These are phyloP conservation scores for Tineola bisselliella DNA, from an alignment of 2,888 invertebrate species.

Conservation along the genomic window DNA sequence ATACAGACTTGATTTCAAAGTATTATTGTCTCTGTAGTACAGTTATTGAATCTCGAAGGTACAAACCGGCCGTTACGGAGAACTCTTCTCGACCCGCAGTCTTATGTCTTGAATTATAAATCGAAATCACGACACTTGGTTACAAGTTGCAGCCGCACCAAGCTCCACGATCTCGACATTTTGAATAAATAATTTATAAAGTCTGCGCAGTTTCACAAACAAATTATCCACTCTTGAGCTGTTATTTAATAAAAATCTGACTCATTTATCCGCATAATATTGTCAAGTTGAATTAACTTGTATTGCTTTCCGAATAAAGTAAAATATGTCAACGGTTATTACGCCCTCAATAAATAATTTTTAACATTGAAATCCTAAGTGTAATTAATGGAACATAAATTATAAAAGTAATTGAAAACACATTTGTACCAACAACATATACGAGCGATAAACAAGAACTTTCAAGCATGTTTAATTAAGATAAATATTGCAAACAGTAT, in stretches of 20 bases:
- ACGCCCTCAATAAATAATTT: too few species aligned
- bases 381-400: too few species aligned
- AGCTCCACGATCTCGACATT: slow-evolving; percentile 43
- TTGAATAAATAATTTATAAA: slow-evolving; percentile 63
- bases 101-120: slow-evolving; percentile 50
- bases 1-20: not conserved
- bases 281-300: not conserved
- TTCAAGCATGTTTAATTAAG: not conserved
- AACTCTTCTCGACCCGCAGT: slow-evolving; percentile 17
- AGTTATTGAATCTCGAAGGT: slow-evolving; percentile 8
- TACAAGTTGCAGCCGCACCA: slow-evolving; percentile 35
- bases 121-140: slow-evolving; percentile 42
- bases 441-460: not conserved
- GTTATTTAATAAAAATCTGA: slow-evolving; percentile 11
- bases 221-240: slow-evolving; percentile 36
- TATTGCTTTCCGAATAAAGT: not conserved
- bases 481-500: not conserved
- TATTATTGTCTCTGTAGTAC: slow-evolving; percentile 10
- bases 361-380: too few species aligned
- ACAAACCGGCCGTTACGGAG: slow-evolving; percentile 7
- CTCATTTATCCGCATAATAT: not conserved
- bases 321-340: too few species aligned
- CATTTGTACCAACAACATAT: too few species aligned
- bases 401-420: too few species aligned
- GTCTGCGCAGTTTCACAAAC: slow-evolving; percentile 65